phyloP scores from a whole-genome alignment of 2,888 invertebrate species.

The Drosophila sordidapex region DNA sequence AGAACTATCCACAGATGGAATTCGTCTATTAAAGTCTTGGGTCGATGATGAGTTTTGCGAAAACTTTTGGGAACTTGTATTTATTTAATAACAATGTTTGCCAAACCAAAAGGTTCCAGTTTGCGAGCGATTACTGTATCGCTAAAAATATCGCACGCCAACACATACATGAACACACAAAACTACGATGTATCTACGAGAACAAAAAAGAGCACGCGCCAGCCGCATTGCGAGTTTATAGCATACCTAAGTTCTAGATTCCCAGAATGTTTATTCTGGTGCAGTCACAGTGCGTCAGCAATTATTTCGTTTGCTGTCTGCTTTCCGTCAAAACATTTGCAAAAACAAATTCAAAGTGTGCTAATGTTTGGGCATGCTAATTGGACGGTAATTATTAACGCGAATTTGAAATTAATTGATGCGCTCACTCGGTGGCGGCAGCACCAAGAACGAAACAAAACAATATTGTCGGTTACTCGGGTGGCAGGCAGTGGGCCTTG shows the following conservation, averaged over 20 bases:
- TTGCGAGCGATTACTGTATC: conserved; percentile 2
- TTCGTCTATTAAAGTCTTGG: background rate
- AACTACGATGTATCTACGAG: background rate
- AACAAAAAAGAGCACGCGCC: conserved; percentile 35
- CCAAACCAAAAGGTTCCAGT: background rate
- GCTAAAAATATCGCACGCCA: conserved; percentile 25
- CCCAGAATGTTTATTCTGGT: background rate
- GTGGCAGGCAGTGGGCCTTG: background rate
- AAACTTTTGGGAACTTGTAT: background rate
- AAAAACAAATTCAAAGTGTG: conserved; percentile 27
- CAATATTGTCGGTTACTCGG: background rate
- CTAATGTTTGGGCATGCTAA: conserved; percentile 16
- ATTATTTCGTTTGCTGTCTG: background rate
- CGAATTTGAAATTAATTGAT: conserved; percentile 13
- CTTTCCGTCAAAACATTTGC: conserved; percentile 24
- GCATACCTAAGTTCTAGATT: background rate
- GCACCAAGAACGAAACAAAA: background rate
- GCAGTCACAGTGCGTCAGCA: conserved; percentile 36
- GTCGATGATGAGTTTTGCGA: background rate
- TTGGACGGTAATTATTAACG: conserved; percentile 17
- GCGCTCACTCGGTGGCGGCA: background rate
- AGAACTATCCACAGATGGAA: background rate
- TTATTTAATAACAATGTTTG: background rate
- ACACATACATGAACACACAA: background rate
- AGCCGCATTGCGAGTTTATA: conserved; percentile 21